Percentiles rank a stretch among this genome's conserved stretches.
These are phyloP conservation scores for Muscicapa striata DNA, from an alignment of 2,797 vertebrate species.

Conservation along the genomic window DNA sequence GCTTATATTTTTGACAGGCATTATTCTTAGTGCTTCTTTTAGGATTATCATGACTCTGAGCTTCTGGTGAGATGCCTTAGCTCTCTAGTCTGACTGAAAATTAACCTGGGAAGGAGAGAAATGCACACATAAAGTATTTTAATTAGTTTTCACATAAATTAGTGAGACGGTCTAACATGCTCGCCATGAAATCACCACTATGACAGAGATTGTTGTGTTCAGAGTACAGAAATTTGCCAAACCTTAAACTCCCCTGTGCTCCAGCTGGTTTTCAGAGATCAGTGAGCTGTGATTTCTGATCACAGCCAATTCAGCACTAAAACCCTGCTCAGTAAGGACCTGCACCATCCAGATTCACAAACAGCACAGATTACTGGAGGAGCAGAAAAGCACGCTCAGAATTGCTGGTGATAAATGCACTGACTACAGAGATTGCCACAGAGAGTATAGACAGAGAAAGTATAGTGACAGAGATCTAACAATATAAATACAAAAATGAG, in stretches of 20 bases:
- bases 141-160: neutral
- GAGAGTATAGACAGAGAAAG: neutral
- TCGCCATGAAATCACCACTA: neutral
- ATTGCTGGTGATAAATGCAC: neutral
- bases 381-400: neutral
- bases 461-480: neutral
- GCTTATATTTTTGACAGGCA: neutral
- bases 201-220: neutral
- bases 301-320: neutral
- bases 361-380: neutral
- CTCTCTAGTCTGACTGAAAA: neutral
- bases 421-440: neutral
- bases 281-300: neutral
- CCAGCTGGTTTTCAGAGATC: neutral
- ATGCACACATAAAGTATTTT: neutral
- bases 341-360: neutral
- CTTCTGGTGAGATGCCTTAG: neutral
- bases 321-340: neutral
- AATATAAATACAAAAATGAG: neutral
- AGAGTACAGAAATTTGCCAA: neutral
- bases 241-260: neutral
- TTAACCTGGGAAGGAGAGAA: neutral
- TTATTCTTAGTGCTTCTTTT: constrained; percentile 8
- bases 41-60: neutral
- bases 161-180: neutral